Evolutionary conservation across 2,888 invertebrate species (phyloP), one percentile per base, ranked within the genome.

Genomic region (Quadroppia sp.): DNA sequence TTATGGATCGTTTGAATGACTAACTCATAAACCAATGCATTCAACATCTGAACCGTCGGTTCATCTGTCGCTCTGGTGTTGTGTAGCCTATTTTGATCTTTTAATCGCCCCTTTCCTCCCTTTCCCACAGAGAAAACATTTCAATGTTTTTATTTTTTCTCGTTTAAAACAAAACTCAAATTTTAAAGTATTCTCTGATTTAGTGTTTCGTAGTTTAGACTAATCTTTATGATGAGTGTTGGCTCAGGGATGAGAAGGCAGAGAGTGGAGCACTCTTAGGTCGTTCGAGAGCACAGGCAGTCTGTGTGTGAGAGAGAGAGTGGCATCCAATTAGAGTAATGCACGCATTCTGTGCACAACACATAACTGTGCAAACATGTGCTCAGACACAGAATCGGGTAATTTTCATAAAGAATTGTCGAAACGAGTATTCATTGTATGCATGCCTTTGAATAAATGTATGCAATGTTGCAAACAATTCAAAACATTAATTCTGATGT

Each of bases 1-100:
- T 59, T 59, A 59, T 59, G 64, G 36, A 64, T 64, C 36, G 36
- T 20, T 64, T 30, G 64, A 64, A 64, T 30, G 36, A 15, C 64
- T 64, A 17, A 56, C 23, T 23, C 13, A 56, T 56, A 56, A 56
- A 48, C 48, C n/a, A 6, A 48, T 48, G 48, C 15, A 48, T n/a
- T 48, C 3, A 15, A 2, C 11, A 56, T 23, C 30, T 56, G 20
- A 56, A 28, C 56, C 20, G 50, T n/a, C 59, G 32, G 32, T 36
- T 36, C 30, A 2, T 64, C 36, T 64, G 15, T 32, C 64, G n/a
- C 64, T 28, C 28, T 28, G 15, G 36, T 59, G 28, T 17, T 30
- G 7, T 36, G 9, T 9, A 36, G 59, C 25, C 59, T 59, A 50
- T 25, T 56, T 64, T 64, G 32, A 64, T 64, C 64, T 20, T 20